Evolutionary conservation across 2,888 invertebrate genomes (phyloP).

Genomic region (Glyphotaelius pellucidus): DNA sequence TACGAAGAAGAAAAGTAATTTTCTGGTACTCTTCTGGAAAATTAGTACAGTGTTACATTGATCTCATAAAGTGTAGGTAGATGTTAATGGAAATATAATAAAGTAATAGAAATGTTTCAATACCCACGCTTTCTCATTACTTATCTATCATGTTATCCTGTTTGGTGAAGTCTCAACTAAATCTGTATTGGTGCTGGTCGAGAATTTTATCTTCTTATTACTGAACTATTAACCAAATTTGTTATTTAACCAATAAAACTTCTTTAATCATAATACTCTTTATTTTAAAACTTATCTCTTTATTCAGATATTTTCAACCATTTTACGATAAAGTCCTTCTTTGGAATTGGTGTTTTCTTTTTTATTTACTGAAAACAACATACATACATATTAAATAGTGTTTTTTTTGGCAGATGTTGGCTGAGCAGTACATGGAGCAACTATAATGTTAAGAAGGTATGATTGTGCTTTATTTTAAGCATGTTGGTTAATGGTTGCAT

Average conservation of each 20-base stretch:
- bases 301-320: background rate
- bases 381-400: background rate
- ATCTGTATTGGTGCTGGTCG: background rate
- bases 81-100: no score
- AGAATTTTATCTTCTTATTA: background rate
- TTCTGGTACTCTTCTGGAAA: background rate
- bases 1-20: background rate
- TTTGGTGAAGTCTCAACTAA: background rate
- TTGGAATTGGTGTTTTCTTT: background rate
- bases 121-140: background rate
- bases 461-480: conserved; percentile 39
- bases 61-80: no score
- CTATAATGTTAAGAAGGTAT: conserved; percentile 64
- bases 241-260: background rate
- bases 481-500: conserved; percentile 44
- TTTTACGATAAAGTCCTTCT: background rate
- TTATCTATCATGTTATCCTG: background rate
- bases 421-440: conserved; percentile 26
- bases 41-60: no score
- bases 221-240: background rate
- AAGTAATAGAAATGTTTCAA: no score
- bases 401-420: conserved; percentile 57
- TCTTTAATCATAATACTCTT: background rate
- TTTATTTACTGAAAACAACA: background rate
- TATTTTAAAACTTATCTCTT: no score